Evolutionary conservation across 2,113 vertebrate species (phyloP).

Genomic region (Oreotrochilus melanogaster): DNA sequence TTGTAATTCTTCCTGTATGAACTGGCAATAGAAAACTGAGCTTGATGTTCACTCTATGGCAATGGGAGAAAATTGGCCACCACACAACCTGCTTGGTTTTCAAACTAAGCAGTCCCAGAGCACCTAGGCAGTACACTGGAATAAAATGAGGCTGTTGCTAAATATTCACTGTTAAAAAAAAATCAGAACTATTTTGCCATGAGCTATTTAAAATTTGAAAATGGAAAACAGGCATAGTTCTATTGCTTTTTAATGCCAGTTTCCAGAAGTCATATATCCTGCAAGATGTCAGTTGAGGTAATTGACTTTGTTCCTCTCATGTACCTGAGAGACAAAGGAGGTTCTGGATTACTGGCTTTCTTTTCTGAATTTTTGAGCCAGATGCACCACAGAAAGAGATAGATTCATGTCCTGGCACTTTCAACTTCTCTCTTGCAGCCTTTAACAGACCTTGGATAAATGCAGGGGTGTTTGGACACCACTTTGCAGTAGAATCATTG

Average conservation of each 20-base stretch:
- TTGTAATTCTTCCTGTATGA: constrained; percentile 24
- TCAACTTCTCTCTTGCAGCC: not conserved
- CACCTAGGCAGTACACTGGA: not conserved
- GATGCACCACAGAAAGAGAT: fast-evolving
- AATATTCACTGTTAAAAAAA: not conserved
- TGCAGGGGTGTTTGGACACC: not conserved
- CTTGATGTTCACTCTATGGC: not conserved
- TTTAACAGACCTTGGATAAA: not conserved
- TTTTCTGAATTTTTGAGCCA: not conserved
- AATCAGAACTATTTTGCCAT: not conserved
- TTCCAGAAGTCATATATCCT: not conserved
- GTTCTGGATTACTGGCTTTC: not conserved
- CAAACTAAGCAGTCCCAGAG: not conserved
- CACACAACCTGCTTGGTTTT: constrained; percentile 7
- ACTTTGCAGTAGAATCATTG: not conserved
- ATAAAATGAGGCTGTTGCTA: constrained; percentile 27
- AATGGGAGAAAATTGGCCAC: constrained; percentile 21
- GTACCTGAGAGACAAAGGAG: not conserved
- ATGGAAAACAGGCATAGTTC: not conserved
- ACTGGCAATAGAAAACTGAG: constrained; percentile 31
- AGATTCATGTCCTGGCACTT: not conserved
- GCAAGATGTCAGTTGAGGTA: not conserved
- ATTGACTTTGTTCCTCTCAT: not conserved
- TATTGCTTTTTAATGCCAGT: not conserved
- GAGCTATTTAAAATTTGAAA: constrained; percentile 2